These are phyloP conservation scores for Argentina silus DNA, from an alignment of 2,797 vertebrate species.

Conservation along the genomic window DNA sequence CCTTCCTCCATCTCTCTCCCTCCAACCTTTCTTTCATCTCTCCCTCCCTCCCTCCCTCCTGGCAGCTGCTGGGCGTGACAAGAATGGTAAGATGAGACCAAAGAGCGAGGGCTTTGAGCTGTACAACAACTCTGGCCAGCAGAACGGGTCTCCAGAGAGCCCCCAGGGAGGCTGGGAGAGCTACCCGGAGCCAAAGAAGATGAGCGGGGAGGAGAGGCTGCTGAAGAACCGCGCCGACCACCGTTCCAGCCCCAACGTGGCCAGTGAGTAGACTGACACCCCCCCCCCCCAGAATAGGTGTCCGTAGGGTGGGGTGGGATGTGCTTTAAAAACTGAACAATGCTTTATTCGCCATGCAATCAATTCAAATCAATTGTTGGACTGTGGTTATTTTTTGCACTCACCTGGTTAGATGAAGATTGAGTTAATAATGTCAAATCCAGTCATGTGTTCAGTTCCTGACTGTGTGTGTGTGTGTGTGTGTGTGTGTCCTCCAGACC, in stretches of 20 bases:
- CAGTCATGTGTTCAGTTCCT: too few species aligned
- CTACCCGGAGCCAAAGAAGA: slow-evolving; percentile 92
- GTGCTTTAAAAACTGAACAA: too few species aligned
- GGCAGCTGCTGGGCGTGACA: slow-evolving; percentile 85
- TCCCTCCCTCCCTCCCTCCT: not conserved
- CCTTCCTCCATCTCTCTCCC: not conserved
- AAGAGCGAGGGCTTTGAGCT: slow-evolving; percentile 99
- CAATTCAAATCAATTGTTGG: too few species aligned
- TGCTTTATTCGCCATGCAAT: too few species aligned
- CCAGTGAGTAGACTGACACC: slow-evolving; percentile 82
- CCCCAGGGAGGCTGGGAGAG: slow-evolving; percentile 90
- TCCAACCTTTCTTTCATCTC: not conserved
- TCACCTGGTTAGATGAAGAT: too few species aligned
- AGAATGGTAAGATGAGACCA: slow-evolving; percentile 91
- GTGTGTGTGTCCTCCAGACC: slow-evolving; percentile 78
- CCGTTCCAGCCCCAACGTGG: slow-evolving; percentile 98
- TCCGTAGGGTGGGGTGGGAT: too few species aligned
- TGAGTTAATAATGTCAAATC: too few species aligned
- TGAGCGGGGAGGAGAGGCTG: slow-evolving; percentile 88
- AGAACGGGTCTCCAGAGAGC: slow-evolving; percentile 94
- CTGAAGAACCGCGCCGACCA: slow-evolving; percentile 94
- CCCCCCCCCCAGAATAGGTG: too few species aligned
- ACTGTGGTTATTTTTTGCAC: too few species aligned
- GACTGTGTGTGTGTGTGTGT: not conserved
- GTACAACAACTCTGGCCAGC: slow-evolving; percentile 87